phyloP scores from a whole-genome alignment of 2,888 invertebrate species.

The Andrena haemorrhoa region DNA sequence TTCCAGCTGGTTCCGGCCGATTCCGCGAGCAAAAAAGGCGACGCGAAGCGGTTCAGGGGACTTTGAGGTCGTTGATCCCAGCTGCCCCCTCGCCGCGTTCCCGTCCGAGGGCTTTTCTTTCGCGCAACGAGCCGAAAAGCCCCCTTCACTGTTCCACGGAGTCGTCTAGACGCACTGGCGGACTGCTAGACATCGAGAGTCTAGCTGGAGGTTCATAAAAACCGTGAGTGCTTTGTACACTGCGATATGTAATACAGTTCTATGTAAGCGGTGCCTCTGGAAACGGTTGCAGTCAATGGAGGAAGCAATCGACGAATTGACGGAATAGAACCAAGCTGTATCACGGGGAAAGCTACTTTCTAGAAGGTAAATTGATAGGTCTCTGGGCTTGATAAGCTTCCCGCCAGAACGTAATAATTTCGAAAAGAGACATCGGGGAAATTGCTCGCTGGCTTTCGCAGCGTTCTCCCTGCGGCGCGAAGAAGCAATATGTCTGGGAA shows the following conservation, averaged over 20 bases:
- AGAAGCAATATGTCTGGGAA: slow-evolving; percentile 13
- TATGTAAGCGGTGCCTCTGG: neutral
- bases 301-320: neutral
- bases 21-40: slow-evolving; percentile 10
- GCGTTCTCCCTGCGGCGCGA: neutral
- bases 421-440: slow-evolving; percentile 19
- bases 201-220: neutral
- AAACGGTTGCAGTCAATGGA: neutral
- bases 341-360: neutral
- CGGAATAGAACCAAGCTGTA: neutral
- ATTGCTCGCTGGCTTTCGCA: neutral
- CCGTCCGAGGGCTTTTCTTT: slow-evolving; percentile 22
- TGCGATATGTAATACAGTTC: too few species aligned
- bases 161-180: slow-evolving; percentile 22
- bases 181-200: neutral
- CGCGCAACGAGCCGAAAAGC: slow-evolving; percentile 20
- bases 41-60: slow-evolving; percentile 5
- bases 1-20: neutral
- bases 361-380: neutral
- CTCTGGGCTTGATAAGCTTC: neutral
- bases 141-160: neutral
- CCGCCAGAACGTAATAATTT: slow-evolving; percentile 22
- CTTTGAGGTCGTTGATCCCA: slow-evolving; percentile 50
- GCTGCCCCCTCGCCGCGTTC: slow-evolving; percentile 24
- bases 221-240: neutral